Conservation (phyloP, 2,113 vertebrate genomes). For the Salminus brasiliensis region DNA sequence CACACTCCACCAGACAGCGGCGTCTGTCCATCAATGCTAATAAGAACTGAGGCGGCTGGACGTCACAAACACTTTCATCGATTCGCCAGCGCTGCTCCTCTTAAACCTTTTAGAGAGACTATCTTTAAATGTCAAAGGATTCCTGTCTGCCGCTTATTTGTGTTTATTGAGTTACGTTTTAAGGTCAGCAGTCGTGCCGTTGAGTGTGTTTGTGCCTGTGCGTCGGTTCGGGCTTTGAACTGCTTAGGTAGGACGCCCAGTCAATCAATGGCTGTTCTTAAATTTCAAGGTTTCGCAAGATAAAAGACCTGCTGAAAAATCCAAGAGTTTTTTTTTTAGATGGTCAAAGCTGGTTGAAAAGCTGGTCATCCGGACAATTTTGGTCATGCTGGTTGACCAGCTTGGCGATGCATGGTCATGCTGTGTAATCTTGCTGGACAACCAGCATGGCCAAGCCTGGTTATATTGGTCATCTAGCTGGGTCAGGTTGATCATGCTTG, state of each 20-base stretch:
- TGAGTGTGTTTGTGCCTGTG: not conserved
- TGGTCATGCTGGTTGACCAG: too few species aligned
- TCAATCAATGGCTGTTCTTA: not conserved
- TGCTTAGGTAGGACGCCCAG: not conserved
- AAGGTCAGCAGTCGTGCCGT: slow-evolving; percentile 28
- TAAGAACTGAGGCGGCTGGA: not conserved
- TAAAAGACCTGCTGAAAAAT: too few species aligned
- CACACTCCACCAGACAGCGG: not conserved
- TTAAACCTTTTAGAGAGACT: not conserved
- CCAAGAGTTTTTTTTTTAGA: too few species aligned
- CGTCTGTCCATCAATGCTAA: not conserved
- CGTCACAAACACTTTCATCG: not conserved
- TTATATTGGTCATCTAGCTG: too few species aligned
- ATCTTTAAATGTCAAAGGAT: slow-evolving; percentile 36
- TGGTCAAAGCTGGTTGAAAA: too few species aligned
- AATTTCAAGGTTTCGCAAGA: too few species aligned
- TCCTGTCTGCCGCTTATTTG: not conserved
- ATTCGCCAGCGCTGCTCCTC: not conserved
- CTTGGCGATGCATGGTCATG: too few species aligned
- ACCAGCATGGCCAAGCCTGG: too few species aligned
- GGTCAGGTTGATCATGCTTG: too few species aligned
- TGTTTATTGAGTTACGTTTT: slow-evolving; percentile 41
- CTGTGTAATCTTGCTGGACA: too few species aligned
- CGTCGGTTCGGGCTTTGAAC: not conserved
- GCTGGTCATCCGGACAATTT: too few species aligned